Percentiles rank a stretch among this genome's conserved stretches.
Evolutionary conservation across 2,797 vertebrate species (phyloP).

Genomic region (Tarsius wallacei): DNA sequence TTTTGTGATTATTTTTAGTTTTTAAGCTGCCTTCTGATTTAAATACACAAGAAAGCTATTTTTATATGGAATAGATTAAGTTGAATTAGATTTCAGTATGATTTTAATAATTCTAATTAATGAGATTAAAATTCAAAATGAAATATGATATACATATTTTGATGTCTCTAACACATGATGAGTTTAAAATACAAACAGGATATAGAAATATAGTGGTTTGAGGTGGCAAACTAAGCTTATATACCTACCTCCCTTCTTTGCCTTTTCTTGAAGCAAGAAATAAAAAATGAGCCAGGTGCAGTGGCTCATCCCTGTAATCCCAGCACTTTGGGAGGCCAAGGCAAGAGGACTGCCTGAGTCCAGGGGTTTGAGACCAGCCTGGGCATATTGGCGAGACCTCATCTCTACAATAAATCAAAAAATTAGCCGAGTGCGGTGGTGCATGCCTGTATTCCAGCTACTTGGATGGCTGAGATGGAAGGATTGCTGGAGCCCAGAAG

Average conservation of each 20-base stretch:
- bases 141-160: not conserved
- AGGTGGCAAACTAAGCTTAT: not conserved
- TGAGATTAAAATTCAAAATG: constrained; percentile 40
- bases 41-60: constrained; percentile 50
- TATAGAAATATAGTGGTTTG: not conserved
- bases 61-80: constrained; percentile 41
- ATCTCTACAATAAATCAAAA: too few species aligned
- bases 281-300: not conserved
- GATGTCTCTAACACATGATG: not conserved
- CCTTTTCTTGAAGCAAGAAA: constrained; percentile 15
- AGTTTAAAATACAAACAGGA: constrained; percentile 47
- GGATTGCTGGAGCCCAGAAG: too few species aligned
- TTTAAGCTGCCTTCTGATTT: constrained; percentile 71
- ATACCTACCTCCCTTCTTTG: not conserved
- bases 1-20: constrained; percentile 66
- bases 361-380: too few species aligned
- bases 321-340: too few species aligned
- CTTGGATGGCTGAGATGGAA: too few species aligned
- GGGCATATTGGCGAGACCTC: too few species aligned
- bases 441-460: too few species aligned
- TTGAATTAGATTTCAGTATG: constrained; percentile 53
- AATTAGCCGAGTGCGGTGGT: too few species aligned
- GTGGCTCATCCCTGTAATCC: too few species aligned
- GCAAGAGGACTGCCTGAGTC: too few species aligned
- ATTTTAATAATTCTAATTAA: constrained; percentile 38